phyloP scores from a whole-genome alignment of 2,113 vertebrate genomes.

The Eleginops maclovinus region DNA sequence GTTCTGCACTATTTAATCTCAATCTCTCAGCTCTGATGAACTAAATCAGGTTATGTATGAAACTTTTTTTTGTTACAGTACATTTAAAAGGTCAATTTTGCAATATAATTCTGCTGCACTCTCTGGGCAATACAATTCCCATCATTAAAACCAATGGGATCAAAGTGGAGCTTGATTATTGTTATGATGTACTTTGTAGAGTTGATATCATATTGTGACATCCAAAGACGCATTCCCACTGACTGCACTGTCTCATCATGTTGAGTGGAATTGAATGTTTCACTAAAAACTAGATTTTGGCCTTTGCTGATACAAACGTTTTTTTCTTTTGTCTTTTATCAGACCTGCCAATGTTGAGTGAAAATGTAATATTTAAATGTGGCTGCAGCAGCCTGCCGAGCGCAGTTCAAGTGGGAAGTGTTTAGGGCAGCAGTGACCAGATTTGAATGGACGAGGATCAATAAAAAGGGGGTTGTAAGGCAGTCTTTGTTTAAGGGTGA shows the following conservation, averaged over 20 bases:
- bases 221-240: background rate
- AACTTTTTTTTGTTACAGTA: background rate
- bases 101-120: background rate
- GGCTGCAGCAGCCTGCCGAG: constrained; percentile 76
- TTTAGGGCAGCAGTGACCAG: constrained; percentile 86
- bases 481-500: constrained; percentile 78
- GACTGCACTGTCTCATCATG: background rate
- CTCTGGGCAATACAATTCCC: background rate
- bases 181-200: no score
- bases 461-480: constrained; percentile 80
- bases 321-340: constrained; percentile 47
- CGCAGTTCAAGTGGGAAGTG: constrained; percentile 85
- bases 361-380: constrained; percentile 82
- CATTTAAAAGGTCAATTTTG: no score
- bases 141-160: background rate
- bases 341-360: constrained; percentile 80
- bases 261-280: background rate
- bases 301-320: constrained; percentile 47
- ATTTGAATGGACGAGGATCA: constrained; percentile 93
- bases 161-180: no score
- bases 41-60: background rate
- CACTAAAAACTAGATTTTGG: constrained; percentile 3
- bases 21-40: background rate
- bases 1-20: background rate
- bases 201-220: background rate